phyloP scores from a whole-genome alignment of 64 coral and sea anemone genomes.

The Dendrophyllia cribrosa region DNA sequence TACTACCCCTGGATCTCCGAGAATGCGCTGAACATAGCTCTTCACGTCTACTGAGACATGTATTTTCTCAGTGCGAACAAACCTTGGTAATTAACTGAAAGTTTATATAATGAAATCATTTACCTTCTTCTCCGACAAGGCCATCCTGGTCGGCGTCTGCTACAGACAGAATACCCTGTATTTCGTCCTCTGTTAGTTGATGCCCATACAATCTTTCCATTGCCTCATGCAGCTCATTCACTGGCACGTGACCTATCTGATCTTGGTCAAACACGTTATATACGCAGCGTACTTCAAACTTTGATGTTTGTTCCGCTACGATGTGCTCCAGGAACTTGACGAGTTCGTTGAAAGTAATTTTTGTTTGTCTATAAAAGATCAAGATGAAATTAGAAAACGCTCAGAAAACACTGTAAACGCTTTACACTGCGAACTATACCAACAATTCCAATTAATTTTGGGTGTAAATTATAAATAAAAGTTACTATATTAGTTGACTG shows the following conservation, averaged over 20 bases:
- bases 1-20: too few relatives aligned
- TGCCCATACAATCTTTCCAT: neutral
- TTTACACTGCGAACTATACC: too few relatives aligned
- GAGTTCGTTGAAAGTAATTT: constrained; percentile 11
- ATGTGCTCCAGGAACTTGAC: constrained; percentile 19
- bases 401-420: neutral
- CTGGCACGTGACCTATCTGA: neutral
- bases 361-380: neutral
- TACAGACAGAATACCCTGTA: neutral
- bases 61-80: too few relatives aligned
- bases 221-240: neutral
- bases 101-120: too few relatives aligned
- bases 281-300: neutral
- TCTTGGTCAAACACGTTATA: constrained; percentile 34
- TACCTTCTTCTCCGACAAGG: neutral
- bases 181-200: neutral
- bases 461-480: too few relatives aligned
- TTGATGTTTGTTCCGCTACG: neutral
- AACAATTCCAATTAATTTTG: too few relatives aligned
- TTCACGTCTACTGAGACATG: too few relatives aligned
- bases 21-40: too few relatives aligned
- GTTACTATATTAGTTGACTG: too few relatives aligned
- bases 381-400: neutral
- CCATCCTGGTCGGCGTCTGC: constrained; percentile 6
- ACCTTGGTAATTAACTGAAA: too few relatives aligned